Evolutionary conservation across 2,113 vertebrate species (phyloP), one percentile per base, ranked within the genome.

Genomic region (Solea senegalensis): DNA sequence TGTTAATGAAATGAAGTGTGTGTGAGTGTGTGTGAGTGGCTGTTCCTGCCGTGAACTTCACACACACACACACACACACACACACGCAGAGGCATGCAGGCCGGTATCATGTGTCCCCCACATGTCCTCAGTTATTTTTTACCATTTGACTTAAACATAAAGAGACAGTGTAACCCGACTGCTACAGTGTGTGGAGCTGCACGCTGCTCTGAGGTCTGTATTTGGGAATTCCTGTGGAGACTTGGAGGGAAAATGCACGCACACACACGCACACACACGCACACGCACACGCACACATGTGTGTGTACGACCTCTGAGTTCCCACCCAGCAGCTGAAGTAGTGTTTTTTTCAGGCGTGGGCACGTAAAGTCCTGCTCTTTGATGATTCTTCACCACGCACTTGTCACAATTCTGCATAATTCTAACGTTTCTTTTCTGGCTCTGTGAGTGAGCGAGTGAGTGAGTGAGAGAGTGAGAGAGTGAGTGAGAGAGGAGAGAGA

Each of bases 161-260:
- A 76, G 51, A 69, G 27, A 49, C 44, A 51, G 77, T 55, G 78
- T 85, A 81, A 89, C 71, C 70, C 66, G 56, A 82, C 73, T 78
- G 52, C 63, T 87, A 52, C 74, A 72, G 90, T 87, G 76, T 79
- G 90, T 89, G 83, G 80, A 82, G 85, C 62, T 73, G 76, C 84
- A 86, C 72, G 80, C 73, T 73, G 69, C 70, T 69, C 59, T 82
- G 87, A 90, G 74, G 81, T 85, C 87, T 82, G 77, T 63, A 67
- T 81, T 78, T 79, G 57, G 28, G 65, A 72, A 67, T 65, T 71
- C 54, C 69, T 85, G 76, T 14, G 80, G 65, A 50, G 3, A 63
- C 39, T 4, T 28, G 48, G 54, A 43, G 12, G 16, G 27, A 51
- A 68, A 44, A 27, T 2, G 49, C 51, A 26, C n/a, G 39, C 49